phyloP scores from a whole-genome alignment of 2,888 invertebrate species.

The Psylliodes chrysocephalus region DNA sequence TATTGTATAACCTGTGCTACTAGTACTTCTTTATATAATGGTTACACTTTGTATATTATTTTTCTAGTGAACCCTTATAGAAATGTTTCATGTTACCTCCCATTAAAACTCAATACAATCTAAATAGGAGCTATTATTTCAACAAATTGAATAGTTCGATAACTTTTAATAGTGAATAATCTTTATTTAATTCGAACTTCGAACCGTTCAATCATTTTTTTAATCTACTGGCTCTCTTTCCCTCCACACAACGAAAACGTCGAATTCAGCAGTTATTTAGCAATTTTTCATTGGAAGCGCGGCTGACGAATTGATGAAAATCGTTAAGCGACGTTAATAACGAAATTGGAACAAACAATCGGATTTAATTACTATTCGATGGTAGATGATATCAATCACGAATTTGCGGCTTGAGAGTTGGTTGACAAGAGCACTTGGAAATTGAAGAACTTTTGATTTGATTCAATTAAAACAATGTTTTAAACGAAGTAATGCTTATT shows the following conservation, averaged over 20 bases:
- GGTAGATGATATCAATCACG: constrained; percentile 33
- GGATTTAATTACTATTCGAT: constrained; percentile 32
- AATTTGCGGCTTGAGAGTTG: constrained; percentile 1
- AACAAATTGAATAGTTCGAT: constrained; percentile 11
- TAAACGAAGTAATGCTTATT: no score
- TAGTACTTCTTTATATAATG: no score
- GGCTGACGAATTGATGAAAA: constrained; percentile 31
- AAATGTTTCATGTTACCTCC: no score
- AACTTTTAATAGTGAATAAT: constrained; percentile 17
- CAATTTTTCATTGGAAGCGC: constrained; percentile 34
- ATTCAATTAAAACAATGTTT: no score
- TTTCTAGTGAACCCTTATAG: no score
- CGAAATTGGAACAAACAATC: constrained; percentile 32
- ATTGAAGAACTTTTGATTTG: no score
- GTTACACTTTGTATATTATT: no score
- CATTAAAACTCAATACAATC: no score
- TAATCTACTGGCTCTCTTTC: constrained; percentile 32
- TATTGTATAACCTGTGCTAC: no score
- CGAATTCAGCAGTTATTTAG: constrained; percentile 33
- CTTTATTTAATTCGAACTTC: constrained; percentile 24
- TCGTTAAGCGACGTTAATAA: constrained; percentile 34
- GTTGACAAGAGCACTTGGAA: no score
- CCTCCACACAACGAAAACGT: constrained; percentile 30
- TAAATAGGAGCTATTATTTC: background rate
- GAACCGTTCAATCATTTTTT: constrained; percentile 28